Evolutionary conservation across 2,888 invertebrate species (phyloP).

Genomic region (Pogonocherus hispidulus): DNA sequence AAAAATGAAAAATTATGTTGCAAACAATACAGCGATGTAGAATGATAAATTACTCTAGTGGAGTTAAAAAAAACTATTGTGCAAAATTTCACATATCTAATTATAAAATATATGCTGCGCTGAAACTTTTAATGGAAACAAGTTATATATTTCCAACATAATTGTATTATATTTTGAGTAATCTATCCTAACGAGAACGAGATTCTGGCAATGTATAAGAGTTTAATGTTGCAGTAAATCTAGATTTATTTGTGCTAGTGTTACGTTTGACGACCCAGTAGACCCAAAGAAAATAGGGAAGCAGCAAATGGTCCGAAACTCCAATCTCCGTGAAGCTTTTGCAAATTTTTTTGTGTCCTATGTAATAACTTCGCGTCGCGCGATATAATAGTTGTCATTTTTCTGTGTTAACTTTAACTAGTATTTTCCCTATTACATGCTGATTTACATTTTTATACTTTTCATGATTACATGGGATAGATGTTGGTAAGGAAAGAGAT

Average conservation of each 20-base stretch:
- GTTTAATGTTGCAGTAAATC: not conserved
- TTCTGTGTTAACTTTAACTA: not conserved
- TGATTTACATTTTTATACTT: constrained; percentile 2
- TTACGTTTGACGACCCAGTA: not conserved
- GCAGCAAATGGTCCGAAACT: not conserved
- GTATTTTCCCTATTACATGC: not conserved
- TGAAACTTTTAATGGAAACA: too few species aligned
- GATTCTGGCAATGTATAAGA: not conserved
- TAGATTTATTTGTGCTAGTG: not conserved
- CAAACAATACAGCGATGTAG: too few species aligned
- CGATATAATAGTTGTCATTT: not conserved
- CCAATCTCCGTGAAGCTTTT: not conserved
- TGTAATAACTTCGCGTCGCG: not conserved
- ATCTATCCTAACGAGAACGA: not conserved
- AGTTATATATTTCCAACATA: too few species aligned
- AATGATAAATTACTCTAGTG: too few species aligned
- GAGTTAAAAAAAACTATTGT: too few species aligned
- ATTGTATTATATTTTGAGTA: not conserved
- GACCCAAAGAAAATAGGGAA: not conserved
- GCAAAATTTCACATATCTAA: too few species aligned
- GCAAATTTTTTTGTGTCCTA: not conserved
- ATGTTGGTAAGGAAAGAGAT: not conserved
- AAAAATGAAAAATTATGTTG: too few species aligned
- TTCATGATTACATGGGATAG: not conserved
- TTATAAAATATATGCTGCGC: too few species aligned